A percentile compares a stretch with the other conserved stretches of the same genome.
These are phyloP conservation scores for Sycobia sp. DNA, from an alignment of 1,140 invertebrate genomes.

Conservation along the genomic window DNA sequence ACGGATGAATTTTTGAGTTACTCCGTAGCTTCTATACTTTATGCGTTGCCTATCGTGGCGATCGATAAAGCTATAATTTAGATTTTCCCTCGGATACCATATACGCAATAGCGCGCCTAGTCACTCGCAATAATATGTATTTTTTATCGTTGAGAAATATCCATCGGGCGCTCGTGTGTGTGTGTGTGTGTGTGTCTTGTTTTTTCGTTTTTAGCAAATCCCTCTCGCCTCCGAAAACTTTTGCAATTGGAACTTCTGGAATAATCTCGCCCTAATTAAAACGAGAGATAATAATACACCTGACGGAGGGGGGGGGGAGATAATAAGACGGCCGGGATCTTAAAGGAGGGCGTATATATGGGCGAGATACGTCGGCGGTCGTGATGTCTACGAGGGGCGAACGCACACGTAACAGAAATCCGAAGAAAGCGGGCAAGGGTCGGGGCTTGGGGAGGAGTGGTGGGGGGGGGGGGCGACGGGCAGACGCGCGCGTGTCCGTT, in stretches of 20 bases:
- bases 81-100: too few species aligned
- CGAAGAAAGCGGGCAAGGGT: neutral
- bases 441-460: too few species aligned
- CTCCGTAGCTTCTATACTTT: too few species aligned
- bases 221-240: neutral
- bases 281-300: constrained; percentile 8
- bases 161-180: too few species aligned
- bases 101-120: too few species aligned
- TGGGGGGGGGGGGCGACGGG: neutral
- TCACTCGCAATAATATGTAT: too few species aligned
- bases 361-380: constrained; percentile 14
- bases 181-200: too few species aligned
- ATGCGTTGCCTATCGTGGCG: too few species aligned
- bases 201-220: neutral
- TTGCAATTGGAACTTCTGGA: constrained; percentile 1
- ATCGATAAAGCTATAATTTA: too few species aligned
- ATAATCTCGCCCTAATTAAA: constrained; percentile 17
- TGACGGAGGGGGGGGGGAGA: too few species aligned
- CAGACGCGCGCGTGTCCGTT: constrained; percentile 13
- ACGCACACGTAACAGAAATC: neutral
- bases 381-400: neutral
- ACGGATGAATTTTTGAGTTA: too few species aligned
- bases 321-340: neutral
- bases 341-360: constrained; percentile 2
- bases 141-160: too few species aligned